A percentile compares a stretch with the other conserved stretches of the same genome.
These are phyloP conservation scores for Galbula dea DNA, from an alignment of 2,113 vertebrate species.

Conservation along the genomic window DNA sequence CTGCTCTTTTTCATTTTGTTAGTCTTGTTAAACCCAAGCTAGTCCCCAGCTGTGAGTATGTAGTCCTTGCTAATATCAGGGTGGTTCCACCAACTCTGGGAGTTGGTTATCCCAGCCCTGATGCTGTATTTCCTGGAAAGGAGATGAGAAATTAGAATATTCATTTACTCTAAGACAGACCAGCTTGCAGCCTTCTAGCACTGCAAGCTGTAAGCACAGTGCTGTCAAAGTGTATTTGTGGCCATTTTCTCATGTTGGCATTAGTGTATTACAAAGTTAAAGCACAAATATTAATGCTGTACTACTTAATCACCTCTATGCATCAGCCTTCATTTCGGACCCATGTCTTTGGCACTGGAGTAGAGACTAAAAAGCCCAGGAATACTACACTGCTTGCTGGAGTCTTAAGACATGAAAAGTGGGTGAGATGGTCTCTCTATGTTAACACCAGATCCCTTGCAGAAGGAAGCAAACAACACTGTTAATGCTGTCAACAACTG, in stretches of 20 bases:
- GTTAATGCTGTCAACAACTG: not conserved
- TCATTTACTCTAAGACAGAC: not conserved
- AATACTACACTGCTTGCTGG: not conserved
- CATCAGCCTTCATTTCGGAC: not conserved
- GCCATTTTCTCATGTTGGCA: not conserved
- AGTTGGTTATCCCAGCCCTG: not conserved
- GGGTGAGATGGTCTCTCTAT: not conserved
- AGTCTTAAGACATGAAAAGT: not conserved
- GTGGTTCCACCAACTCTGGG: not conserved
- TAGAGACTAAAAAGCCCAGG: not conserved
- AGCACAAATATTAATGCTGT: not conserved
- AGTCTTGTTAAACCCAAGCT: not conserved
- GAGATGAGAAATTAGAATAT: not conserved
- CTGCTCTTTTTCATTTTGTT: not conserved
- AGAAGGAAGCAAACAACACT: not conserved
- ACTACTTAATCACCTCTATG: not conserved
- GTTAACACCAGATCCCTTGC: not conserved
- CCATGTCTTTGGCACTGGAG: not conserved
- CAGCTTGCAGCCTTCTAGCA: not conserved
- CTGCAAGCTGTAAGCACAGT: not conserved
- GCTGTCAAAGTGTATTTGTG: not conserved
- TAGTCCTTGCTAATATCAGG: not conserved
- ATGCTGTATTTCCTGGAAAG: not conserved
- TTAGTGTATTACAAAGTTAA: not conserved
- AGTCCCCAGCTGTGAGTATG: not conserved